phyloP scores from a whole-genome alignment of 2,888 invertebrate species.

The Eilema caniola region DNA sequence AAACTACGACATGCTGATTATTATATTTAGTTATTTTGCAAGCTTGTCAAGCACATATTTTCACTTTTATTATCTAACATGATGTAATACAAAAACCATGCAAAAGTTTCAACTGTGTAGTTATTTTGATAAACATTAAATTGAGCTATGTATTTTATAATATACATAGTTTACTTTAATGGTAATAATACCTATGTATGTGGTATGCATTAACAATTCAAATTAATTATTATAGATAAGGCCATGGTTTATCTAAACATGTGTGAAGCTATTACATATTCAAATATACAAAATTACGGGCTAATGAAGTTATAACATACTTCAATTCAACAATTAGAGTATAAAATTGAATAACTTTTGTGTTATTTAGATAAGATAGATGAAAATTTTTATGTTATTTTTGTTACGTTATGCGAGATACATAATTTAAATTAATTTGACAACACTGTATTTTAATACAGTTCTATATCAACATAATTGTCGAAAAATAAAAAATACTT shows the following conservation, averaged over 20 bases:
- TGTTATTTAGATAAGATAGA: not conserved
- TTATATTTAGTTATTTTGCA: too few relatives aligned
- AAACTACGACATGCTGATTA: too few relatives aligned
- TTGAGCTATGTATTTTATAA: not conserved
- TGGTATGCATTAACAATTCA: not conserved
- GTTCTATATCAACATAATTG: not conserved
- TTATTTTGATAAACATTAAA: not conserved
- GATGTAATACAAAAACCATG: not conserved
- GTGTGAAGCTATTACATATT: constrained; percentile 16
- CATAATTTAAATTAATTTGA: not conserved
- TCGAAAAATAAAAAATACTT: not conserved
- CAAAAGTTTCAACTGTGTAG: not conserved
- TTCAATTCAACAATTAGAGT: not conserved
- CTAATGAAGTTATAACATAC: constrained; percentile 9
- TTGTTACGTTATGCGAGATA: not conserved
- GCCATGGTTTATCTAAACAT: constrained; percentile 22
- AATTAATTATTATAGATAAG: not conserved
- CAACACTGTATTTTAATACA: not conserved
- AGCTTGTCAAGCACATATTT: not conserved
- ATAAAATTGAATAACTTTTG: not conserved
- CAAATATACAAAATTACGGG: constrained; percentile 17
- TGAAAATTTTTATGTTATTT: not conserved
- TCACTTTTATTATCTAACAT: not conserved
- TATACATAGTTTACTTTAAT: not conserved
- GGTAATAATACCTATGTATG: not conserved